A percentile compares a stretch with the other conserved stretches of the same genome.
phyloP scores from a whole-genome alignment of 2,113 vertebrate species.

The Oreochromis spilurus region DNA sequence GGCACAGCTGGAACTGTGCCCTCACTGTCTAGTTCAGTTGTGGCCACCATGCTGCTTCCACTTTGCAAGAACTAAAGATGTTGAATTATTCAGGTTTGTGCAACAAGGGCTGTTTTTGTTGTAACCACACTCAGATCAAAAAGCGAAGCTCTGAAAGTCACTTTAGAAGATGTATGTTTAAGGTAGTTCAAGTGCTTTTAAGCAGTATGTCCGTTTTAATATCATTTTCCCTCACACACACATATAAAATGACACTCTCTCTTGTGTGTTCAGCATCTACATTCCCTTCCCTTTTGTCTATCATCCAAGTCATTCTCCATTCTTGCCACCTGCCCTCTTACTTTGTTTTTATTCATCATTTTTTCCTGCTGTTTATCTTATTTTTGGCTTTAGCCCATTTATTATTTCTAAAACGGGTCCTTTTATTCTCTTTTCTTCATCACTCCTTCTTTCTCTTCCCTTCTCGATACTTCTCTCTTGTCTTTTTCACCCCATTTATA shows the following conservation, averaged over 20 bases:
- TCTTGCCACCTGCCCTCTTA: neutral
- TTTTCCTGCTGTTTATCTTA: neutral
- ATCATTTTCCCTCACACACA: neutral
- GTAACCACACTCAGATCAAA: neutral
- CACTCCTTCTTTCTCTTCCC: neutral
- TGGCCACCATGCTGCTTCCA: neutral
- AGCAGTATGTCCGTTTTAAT: neutral
- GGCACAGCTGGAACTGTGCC: neutral
- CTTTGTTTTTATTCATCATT: neutral
- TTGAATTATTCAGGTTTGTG: neutral
- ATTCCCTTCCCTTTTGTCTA: neutral
- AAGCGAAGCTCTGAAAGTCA: neutral
- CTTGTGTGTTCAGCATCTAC: neutral
- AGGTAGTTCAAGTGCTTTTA: neutral
- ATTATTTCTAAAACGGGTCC: neutral
- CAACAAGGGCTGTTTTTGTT: neutral
- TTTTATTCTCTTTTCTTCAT: neutral
- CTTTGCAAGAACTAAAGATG: neutral
- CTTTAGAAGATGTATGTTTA: neutral
- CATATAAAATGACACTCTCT: neutral
- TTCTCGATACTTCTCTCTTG: neutral
- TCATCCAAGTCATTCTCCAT: neutral
- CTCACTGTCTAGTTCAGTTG: neutral
- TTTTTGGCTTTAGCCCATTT: neutral
- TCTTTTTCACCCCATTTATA: neutral